Percentiles rank a stretch among this genome's conserved stretches.
Evolutionary conservation across 2,888 invertebrate species (phyloP).

Genomic region (Pteria penguin): DNA sequence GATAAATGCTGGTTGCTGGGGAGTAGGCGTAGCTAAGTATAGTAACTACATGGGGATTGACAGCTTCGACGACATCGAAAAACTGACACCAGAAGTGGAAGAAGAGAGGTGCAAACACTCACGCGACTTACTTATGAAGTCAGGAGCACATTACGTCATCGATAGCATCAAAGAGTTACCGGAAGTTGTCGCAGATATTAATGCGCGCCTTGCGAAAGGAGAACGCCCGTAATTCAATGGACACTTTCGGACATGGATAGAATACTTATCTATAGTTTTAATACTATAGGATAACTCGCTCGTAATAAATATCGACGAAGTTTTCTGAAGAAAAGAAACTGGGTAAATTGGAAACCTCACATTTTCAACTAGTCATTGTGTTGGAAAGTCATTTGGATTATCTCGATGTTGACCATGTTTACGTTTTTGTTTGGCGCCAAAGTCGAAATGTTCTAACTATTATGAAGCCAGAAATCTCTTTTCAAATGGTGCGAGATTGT

Average conservation of each 20-base stretch:
- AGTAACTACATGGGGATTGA: conserved; percentile 80
- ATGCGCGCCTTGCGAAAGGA: conserved; percentile 72
- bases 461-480: too few species aligned
- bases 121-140: conserved; percentile 70
- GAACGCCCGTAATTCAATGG: conserved; percentile 72
- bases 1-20: conserved; percentile 80
- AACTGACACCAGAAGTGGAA: conserved; percentile 69
- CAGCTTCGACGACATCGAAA: conserved; percentile 70
- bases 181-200: conserved; percentile 77
- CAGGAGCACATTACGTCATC: conserved; percentile 80
- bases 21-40: conserved; percentile 78
- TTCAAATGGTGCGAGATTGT: too few species aligned
- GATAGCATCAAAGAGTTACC: conserved; percentile 78
- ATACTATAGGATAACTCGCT: too few species aligned
- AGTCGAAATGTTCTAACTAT: too few species aligned
- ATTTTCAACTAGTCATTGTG: too few species aligned
- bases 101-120: conserved; percentile 62
- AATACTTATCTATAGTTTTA: too few species aligned
- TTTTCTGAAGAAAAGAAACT: too few species aligned
- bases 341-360: too few species aligned
- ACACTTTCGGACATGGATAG: not conserved
- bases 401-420: too few species aligned
- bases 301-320: too few species aligned
- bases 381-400: too few species aligned
- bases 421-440: too few species aligned